These are phyloP conservation scores for Pogonognathellus flavescens DNA, from an alignment of 1,140 invertebrate species.

Conservation along the genomic window DNA sequence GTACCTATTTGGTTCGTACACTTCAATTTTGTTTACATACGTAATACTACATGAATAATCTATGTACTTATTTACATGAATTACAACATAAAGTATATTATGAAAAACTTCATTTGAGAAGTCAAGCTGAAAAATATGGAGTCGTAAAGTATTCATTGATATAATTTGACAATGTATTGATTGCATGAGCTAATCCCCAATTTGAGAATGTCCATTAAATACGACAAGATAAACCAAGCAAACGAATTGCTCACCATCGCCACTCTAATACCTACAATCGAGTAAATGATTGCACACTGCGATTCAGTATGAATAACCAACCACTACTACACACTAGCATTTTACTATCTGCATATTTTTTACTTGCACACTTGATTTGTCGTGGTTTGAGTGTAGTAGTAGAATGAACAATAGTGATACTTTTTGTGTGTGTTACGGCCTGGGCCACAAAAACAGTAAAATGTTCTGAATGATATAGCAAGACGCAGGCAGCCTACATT, in stretches of 20 bases:
- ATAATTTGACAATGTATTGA: too few species aligned
- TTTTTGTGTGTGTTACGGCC: background rate
- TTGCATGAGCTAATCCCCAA: too few species aligned
- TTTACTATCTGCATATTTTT: background rate
- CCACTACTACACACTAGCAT: background rate
- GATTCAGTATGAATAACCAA: background rate
- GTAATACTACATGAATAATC: too few species aligned
- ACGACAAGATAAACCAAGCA: background rate
- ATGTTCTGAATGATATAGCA: constrained; percentile 17
- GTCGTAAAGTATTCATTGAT: too few species aligned
- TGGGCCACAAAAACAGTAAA: background rate
- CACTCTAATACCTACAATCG: constrained; percentile 22
- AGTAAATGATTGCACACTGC: constrained; percentile 40
- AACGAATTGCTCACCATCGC: constrained; percentile 29
- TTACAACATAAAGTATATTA: too few species aligned
- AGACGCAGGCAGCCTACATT: constrained; percentile 18
- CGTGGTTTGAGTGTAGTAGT: constrained; percentile 4
- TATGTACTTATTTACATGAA: too few species aligned
- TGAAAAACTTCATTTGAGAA: too few species aligned
- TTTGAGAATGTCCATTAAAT: background rate
- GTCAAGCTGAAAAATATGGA: too few species aligned
- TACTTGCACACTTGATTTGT: background rate
- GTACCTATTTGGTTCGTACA: too few species aligned
- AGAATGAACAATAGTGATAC: background rate
- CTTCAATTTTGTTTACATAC: too few species aligned